These are phyloP conservation scores for Sparidentex hasta DNA, from an alignment of 2,797 vertebrate genomes.

Conservation along the genomic window DNA sequence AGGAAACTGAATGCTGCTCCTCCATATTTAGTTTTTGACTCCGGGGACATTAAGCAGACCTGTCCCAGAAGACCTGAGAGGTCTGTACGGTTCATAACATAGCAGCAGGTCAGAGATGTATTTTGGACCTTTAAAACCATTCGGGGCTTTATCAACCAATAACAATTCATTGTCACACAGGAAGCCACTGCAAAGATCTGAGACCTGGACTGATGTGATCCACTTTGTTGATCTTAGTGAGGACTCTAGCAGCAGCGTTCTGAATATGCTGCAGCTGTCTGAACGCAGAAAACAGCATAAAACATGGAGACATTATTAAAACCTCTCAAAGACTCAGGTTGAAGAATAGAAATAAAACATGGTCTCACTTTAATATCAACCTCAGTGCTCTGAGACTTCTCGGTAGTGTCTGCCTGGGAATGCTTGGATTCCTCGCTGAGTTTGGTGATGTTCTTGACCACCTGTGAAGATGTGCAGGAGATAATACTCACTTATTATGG, in stretches of 20 bases:
- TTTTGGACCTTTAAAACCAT: conserved; percentile 42
- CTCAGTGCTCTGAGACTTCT: conserved; percentile 89
- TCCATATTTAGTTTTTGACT: conserved; percentile 12
- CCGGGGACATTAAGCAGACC: background rate
- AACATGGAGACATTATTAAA: conserved; percentile 56
- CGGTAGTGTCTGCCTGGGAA: conserved; percentile 87
- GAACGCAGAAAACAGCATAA: conserved; percentile 72
- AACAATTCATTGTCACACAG: conserved; percentile 46
- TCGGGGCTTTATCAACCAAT: conserved; percentile 54
- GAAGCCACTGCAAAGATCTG: conserved; percentile 70
- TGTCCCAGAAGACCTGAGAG: conserved; percentile 71
- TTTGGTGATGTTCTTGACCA: conserved; percentile 88
- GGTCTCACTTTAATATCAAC: conserved; percentile 87
- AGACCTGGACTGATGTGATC: conserved; percentile 78
- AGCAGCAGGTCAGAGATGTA: conserved; percentile 55
- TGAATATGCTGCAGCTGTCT: conserved; percentile 74
- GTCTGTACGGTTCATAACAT: conserved; percentile 45
- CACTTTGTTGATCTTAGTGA: conserved; percentile 69
- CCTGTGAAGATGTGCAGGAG: conserved; percentile 67
- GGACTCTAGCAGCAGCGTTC: conserved; percentile 74
- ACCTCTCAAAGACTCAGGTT: conserved; percentile 28
- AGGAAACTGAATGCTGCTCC: conserved; percentile 17
- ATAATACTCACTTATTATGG: background rate
- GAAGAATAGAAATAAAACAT: background rate
- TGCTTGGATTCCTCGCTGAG: conserved; percentile 87